Evolutionary conservation across 2,113 vertebrate species (phyloP), one percentile per base, ranked within the genome.

Genomic region (Anthoscopus minutus): DNA sequence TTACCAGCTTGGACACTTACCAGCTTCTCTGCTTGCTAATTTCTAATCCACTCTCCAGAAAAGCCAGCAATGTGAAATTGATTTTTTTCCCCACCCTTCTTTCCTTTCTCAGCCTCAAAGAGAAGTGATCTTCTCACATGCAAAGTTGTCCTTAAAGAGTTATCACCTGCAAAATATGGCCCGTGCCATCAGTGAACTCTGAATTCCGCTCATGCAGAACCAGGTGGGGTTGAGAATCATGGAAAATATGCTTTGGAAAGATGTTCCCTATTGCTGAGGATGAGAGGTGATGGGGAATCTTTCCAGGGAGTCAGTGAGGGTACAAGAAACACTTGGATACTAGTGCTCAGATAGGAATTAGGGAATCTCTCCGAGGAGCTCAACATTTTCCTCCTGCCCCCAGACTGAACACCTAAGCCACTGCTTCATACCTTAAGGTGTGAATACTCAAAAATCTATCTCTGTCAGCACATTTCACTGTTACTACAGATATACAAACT

Each of bases 11-110:
- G 23, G 31, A 74, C 38, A 69, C 6, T 60, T 71, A 33, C 7
- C 38, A 37, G 12, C 17, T 79, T 48, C 73, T 37, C 19, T 25
- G 61, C 22, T 72, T 71, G 19, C 30, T 56, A 82, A 16, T 67
- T 94, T 79, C 44, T 53, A 38, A 81, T 76, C 27, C 35, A 67
- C 6, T 28, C n/a, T 77, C 42, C 58, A 76, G 37, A 44, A 72
- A 82, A 87, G 4, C 2, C 71, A 79, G 9, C 8, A 38, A 16
- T 14, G 17, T 27, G 42, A 35, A 21, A 83, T 37, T 31, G 24
- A 30, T 14, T 42, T 5, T 4, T 5, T 1, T 0, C 1, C 2
- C 2, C 6, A 42, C 42, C 2, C 4, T 2, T 2, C 7, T 53
- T 61, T 40, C 42, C 45, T 78, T 74, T 58, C 35, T 62, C 60